These are phyloP conservation scores for Peromyscus californicus DNA, from an alignment of 2,113 vertebrate species.

Conservation along the genomic window DNA sequence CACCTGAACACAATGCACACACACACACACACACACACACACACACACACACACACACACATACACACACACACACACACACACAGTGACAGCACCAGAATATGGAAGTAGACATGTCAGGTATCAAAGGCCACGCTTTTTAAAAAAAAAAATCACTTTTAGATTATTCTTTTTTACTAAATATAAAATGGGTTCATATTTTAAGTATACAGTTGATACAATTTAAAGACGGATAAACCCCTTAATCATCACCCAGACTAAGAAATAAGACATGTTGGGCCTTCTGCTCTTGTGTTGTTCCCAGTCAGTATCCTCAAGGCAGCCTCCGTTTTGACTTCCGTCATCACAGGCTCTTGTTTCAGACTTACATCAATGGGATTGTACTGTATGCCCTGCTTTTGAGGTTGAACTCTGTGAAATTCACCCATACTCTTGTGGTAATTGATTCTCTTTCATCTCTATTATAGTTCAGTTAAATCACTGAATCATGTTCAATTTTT, in stretches of 20 bases:
- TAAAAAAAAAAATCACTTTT: background rate
- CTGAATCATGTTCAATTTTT: background rate
- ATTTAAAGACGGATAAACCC: background rate
- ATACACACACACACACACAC: background rate
- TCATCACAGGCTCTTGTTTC: background rate
- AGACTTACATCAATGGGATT: background rate
- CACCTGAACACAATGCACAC: background rate
- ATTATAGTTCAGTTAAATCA: background rate
- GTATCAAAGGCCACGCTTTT: background rate
- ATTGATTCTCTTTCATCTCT: background rate
- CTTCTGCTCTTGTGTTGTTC: background rate
- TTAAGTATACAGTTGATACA: slow-evolving; percentile 31
- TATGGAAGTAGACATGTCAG: background rate
- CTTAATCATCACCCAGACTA: background rate
- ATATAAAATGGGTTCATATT: background rate
- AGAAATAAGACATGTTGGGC: background rate
- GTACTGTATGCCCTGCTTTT: background rate
- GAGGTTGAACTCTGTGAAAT: background rate
- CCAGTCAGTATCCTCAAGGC: background rate
- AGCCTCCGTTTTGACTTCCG: background rate
- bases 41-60: background rate
- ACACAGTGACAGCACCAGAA: background rate
- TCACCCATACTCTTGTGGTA: background rate
- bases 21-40: background rate
- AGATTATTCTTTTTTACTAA: background rate